These are phyloP conservation scores for Nomada flava DNA, from an alignment of 2,888 invertebrate species.

Conservation along the genomic window DNA sequence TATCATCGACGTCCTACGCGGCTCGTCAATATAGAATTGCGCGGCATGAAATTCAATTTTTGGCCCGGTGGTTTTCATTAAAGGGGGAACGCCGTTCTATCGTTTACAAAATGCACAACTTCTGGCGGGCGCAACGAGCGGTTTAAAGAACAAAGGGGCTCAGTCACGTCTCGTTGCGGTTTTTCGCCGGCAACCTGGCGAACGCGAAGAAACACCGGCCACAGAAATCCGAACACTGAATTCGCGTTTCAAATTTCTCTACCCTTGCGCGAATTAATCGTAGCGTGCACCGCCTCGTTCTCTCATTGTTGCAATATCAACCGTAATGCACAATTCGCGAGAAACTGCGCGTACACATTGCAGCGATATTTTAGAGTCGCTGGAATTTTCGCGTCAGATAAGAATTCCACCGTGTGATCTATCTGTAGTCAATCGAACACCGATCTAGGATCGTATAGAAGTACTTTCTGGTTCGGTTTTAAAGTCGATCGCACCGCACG, in stretches of 20 bases:
- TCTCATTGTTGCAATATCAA: not conserved
- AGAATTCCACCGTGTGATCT: no score
- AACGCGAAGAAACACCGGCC: slow-evolving; percentile 23
- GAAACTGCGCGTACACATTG: not conserved
- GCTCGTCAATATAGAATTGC: not conserved
- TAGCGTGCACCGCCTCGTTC: slow-evolving; percentile 1
- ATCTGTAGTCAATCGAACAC: no score
- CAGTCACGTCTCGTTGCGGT: slow-evolving; percentile 30
- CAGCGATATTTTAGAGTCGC: no score
- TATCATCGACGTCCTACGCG: not conserved
- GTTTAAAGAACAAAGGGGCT: slow-evolving; percentile 32
- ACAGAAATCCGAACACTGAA: slow-evolving; percentile 32
- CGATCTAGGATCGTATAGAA: not conserved
- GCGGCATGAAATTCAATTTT: slow-evolving; percentile 6
- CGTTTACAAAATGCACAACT: not conserved
- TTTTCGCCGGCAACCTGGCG: slow-evolving; percentile 22
- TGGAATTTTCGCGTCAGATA: no score
- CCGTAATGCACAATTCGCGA: not conserved
- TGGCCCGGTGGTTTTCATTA: not conserved
- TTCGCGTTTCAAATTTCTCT: slow-evolving; percentile 29
- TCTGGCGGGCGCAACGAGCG: not conserved
- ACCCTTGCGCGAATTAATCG: slow-evolving; percentile 27
- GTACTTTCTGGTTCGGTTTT: not conserved
- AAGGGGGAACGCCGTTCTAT: not conserved
- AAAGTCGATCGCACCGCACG: slow-evolving; percentile 11